Base-by-base conservation (phyloP, 2,113 vertebrate genomes). In the Bucco capensis region DNA sequence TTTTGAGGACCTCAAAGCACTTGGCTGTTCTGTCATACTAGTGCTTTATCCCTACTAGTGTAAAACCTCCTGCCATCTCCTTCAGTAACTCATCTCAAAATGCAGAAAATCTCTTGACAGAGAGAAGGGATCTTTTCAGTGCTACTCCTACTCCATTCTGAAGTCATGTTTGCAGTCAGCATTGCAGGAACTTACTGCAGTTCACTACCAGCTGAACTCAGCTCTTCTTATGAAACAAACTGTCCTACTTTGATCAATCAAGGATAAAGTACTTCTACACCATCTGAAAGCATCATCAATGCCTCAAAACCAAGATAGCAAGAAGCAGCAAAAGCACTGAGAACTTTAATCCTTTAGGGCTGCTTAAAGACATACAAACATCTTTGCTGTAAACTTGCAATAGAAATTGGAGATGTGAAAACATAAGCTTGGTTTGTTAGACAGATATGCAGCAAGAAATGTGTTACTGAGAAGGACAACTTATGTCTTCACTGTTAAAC, bases 391-490 rank as follows among this genome's bases (percentile, higher is more conserved):
- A 57, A 33, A 14, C 14, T 10, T 6, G 1, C 3, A 58, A 47
- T 11, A 42, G 17, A 21, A 87, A 51, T 7, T 24, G 27, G 1
- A 12, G 4, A 8, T 1, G 19, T 54, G 35, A 30, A 50, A 77
- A 62, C 4, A 1, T 25, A 46, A 16, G 9, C 2, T 12, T 23
- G 5, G 23, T 31, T 71, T 37, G n/a, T 4, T 40, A 31, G 31
- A 16, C 38, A 75, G 6, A 27, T 0, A 15, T 0, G 0, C 10
- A 21, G 13, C 1, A 8, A 18, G 8, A 35, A n/a, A 1, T 1
- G 42, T 53, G 5, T 10, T 5, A 14, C 14, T 4, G 5, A 67
- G 6, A 65, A 71, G 28, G 49, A 71, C 19, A 44, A 5, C 4
- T 86, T 3, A 3, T 0, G 2, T 4, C 35, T 42, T 69, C 25